Base-by-base conservation (phyloP, 2,797 vertebrate genomes). In the Etheostoma nigrum region DNA sequence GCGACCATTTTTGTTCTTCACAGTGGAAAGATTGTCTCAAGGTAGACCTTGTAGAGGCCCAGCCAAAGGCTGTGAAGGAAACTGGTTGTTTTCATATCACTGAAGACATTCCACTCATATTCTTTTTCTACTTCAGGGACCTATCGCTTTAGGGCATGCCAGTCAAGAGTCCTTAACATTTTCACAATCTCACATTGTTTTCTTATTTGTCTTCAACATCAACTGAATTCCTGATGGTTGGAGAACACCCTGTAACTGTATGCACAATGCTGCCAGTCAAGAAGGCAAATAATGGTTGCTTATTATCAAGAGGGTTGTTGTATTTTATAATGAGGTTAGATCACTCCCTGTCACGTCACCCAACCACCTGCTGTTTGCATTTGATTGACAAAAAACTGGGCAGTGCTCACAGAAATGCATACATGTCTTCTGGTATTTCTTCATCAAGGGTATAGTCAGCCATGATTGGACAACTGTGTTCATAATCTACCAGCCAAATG, bases 101-200 rank as follows among this genome's bases (percentile, higher is more conserved):
- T 83, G 64, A 78, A 78, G 75, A 83, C 87, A 89, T 93, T 91
- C 88, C 85, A 30, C 59, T 86, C 82, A 82, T 88, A 74, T 74
- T 89, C 67, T 48, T 74, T 67, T 74, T 76, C 78, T 81, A 75
- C 69, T 86, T 78, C 47, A 14, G 82, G 76, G 86, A 86, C 72
- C 61, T 86, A 86, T 83, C 77, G 81, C 73, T 78, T 53, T 49
- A 78, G 62, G 14, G 14, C 67, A 68, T 36, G 52, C 62, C 57
- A 51, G 72, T 80, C 62, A 8, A 42, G 73, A 72, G 62, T 58
- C 67, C 79, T 63, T 79, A 75, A 87, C 79, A 73, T 64, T 81
- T 74, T 82, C 76, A 83, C 80, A 88, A 67, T 70, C 48, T 18
- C 72, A 72, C 83, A 82, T 87, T 90, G 81, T 88, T 86, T 82